A percentile compares a stretch with the other conserved stretches of the same genome.
phyloP scores from a whole-genome alignment of 1,140 invertebrate genomes.

The Macrosteles quadrilineatus region DNA sequence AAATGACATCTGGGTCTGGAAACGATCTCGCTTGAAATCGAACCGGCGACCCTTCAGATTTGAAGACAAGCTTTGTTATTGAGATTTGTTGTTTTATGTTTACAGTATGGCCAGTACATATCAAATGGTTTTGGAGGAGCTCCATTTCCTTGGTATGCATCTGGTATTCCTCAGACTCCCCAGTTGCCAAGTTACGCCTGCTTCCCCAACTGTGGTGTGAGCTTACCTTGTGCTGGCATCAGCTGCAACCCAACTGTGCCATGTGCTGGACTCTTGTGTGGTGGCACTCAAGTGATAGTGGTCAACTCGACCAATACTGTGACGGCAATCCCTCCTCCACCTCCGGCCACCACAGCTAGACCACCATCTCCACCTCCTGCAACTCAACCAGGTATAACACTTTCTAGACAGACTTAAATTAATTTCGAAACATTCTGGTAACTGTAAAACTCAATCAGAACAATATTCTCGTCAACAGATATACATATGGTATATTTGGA shows the following conservation, averaged over 20 bases:
- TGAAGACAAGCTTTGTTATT: too few relatives aligned
- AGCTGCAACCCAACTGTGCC: too few relatives aligned
- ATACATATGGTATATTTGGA: too few relatives aligned
- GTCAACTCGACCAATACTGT: neutral
- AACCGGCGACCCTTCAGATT: too few relatives aligned
- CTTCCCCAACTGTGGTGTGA: constrained; percentile 3
- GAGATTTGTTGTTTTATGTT: neutral
- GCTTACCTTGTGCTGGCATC: neutral
- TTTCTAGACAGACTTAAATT: too few relatives aligned
- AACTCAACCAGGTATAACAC: neutral
- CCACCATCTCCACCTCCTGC: neutral
- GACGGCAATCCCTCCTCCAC: neutral
- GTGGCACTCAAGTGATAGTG: neutral
- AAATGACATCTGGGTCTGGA: too few relatives aligned
- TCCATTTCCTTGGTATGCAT: constrained; percentile 3
- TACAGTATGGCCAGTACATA: constrained; percentile 10
- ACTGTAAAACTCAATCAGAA: too few relatives aligned
- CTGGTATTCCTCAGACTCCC: neutral
- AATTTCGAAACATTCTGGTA: too few relatives aligned
- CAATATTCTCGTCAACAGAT: too few relatives aligned
- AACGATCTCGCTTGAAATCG: too few relatives aligned
- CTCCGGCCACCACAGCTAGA: neutral
- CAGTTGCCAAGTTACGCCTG: neutral
- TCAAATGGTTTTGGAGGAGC: constrained; percentile 5
- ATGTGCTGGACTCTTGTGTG: neutral